Base-by-base conservation (phyloP, 1,140 invertebrate species). In the Rhagoletis pomonella region DNA sequence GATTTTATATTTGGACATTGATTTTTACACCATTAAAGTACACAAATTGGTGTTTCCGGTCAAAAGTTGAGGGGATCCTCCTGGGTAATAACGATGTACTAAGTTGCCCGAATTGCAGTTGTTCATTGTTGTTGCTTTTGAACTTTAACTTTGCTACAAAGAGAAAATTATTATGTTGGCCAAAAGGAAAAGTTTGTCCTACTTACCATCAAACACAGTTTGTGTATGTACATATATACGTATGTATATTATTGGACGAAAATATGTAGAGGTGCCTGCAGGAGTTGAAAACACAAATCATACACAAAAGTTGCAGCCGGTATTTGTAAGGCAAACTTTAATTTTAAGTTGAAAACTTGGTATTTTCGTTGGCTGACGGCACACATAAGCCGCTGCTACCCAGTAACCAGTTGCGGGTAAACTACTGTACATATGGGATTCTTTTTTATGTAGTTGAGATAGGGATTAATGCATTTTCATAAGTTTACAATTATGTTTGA, bases 281-380 rank as follows among this genome's bases (percentile, higher is more conserved):
- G 14, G 67, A 14, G 67, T 17, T 47, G 42, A 73, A 73, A 73
- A 17, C 67, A 42, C 39, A 73, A 73, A 47, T 73, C 67, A 47
- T 1, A 2, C 67, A 4, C 67, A 73, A 73, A 73, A 73, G 67
- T 73, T 73, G 39, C 39, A 73, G 44, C 42, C 39, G 17, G 17
- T 6, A 44, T 47, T 47, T 73, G 42, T 39, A 44, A 6, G 10
- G 67, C 44, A 73, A 73, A 73, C 42, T 73, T 73, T 73, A 73
- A 73, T 14, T 73, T 73, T 73, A 44, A 73, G 67, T 73, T 73
- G 67, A 39, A 67, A 73, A 73, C 42, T 73, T 73, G 39, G 10
- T 14, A 73, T 17, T 73, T 47, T 47, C 67, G 39, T 39, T 12
- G 64, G 19, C 39, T 67, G 64, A 67, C 64, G 29, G 29, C 9